These are phyloP conservation scores for Haliclystus octoradiatus DNA, from an alignment of 30 jellyfish, hydroid and myxozoan species.

Conservation along the genomic window DNA sequence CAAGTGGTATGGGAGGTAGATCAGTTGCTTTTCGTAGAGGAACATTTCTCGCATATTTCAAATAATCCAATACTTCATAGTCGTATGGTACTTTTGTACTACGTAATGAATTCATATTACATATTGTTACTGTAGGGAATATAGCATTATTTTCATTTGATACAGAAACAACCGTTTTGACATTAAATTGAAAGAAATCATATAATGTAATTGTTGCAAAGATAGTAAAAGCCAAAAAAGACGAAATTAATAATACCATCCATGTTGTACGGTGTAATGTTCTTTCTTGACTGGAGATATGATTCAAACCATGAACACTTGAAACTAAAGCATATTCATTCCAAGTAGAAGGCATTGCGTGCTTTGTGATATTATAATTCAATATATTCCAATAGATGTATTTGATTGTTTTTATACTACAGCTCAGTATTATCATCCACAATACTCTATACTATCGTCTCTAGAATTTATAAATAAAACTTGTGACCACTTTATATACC, in stretches of 20 bases:
- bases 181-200: slow-evolving; percentile 34
- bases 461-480: no score
- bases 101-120: slow-evolving; percentile 46
- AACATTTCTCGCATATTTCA: neutral
- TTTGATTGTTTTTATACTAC: no score
- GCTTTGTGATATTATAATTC: no score
- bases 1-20: neutral
- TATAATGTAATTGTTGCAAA: slow-evolving; percentile 17
- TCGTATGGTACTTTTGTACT: neutral
- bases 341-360: slow-evolving; percentile 39
- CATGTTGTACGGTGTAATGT: slow-evolving; percentile 36
- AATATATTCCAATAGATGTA: no score
- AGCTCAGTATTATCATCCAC: no score
- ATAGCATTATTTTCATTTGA: slow-evolving; percentile 29
- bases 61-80: neutral
- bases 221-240: slow-evolving; percentile 15
- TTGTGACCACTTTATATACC: no score
- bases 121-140: slow-evolving; percentile 56
- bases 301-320: slow-evolving; percentile 38
- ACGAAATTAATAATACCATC: slow-evolving; percentile 18
- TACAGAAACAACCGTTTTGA: slow-evolving; percentile 45
- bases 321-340: slow-evolving; percentile 39
- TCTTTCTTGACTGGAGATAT: slow-evolving; percentile 39
- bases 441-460: no score
- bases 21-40: neutral